Evolutionary conservation across 2,113 vertebrate species (phyloP).

Genomic region (Pontoporia blainvillei): DNA sequence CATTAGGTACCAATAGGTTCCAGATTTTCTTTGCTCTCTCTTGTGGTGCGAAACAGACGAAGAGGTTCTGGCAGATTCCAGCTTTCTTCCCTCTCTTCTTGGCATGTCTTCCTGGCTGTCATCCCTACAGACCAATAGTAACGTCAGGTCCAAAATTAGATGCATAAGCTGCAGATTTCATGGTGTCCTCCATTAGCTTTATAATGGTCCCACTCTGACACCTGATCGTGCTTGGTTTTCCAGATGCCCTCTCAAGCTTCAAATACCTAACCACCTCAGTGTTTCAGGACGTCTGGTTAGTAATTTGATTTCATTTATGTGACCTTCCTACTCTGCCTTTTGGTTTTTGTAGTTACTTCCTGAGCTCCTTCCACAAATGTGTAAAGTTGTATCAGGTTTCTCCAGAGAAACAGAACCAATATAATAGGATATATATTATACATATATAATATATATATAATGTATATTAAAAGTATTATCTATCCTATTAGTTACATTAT

Average conservation of each 20-base stretch:
- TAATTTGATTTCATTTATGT: background rate
- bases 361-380: background rate
- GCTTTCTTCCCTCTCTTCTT: background rate
- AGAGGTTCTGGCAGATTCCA: background rate
- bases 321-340: background rate
- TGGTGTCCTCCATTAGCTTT: background rate
- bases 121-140: background rate
- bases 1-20: background rate
- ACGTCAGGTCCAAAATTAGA: background rate
- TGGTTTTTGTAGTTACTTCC: background rate
- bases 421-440: background rate
- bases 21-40: background rate
- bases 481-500: background rate
- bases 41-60: background rate
- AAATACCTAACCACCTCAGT: fast-evolving
- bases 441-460: background rate
- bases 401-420: background rate
- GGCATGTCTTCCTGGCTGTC: background rate
- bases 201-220: background rate
- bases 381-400: background rate
- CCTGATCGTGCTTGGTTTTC: background rate
- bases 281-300: background rate
- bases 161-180: background rate
- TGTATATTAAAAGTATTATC: background rate
- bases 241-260: background rate